Conservation (phyloP, 1,140 invertebrate genomes). For the Drosophila pseudoananassae region DNA sequence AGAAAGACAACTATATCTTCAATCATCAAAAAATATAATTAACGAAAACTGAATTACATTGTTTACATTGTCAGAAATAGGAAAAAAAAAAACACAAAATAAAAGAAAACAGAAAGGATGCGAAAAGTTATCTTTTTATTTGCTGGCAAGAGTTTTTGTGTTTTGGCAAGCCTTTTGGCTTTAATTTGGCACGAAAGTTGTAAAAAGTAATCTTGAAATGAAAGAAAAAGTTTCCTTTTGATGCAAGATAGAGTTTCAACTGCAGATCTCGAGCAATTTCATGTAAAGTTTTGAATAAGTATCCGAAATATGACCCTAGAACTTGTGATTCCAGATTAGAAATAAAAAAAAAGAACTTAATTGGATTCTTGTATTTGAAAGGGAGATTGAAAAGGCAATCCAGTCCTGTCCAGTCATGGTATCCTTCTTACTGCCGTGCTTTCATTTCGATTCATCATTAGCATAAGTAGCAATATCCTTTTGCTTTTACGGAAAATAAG, state of each 20-base stretch:
- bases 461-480: slow-evolving; percentile 58
- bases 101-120: slow-evolving; percentile 29
- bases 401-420: neutral
- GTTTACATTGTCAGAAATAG: slow-evolving; percentile 45
- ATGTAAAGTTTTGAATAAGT: slow-evolving; percentile 34
- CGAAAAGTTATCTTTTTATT: slow-evolving; percentile 11
- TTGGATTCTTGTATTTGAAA: slow-evolving; percentile 15
- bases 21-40: slow-evolving; percentile 54
- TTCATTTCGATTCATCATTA: slow-evolving; percentile 38
- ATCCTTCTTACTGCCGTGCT: neutral
- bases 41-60: slow-evolving; percentile 39
- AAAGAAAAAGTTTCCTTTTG: slow-evolving; percentile 47
- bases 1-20: slow-evolving; percentile 1
- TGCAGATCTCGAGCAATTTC: slow-evolving; percentile 11
- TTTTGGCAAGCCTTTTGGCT: slow-evolving; percentile 36
- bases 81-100: slow-evolving; percentile 4
- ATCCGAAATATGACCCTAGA: slow-evolving; percentile 10
- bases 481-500: slow-evolving; percentile 17
- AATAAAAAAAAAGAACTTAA: slow-evolving; percentile 6
- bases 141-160: slow-evolving; percentile 33
- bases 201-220: slow-evolving; percentile 41
- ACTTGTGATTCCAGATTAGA: slow-evolving; percentile 12
- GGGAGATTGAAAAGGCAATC: slow-evolving; percentile 2
- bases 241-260: slow-evolving; percentile 36
- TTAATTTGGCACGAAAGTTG: slow-evolving; percentile 46